Base-by-base conservation (phyloP, 2,888 invertebrate genomes). In the Tiliacea citrago region DNA sequence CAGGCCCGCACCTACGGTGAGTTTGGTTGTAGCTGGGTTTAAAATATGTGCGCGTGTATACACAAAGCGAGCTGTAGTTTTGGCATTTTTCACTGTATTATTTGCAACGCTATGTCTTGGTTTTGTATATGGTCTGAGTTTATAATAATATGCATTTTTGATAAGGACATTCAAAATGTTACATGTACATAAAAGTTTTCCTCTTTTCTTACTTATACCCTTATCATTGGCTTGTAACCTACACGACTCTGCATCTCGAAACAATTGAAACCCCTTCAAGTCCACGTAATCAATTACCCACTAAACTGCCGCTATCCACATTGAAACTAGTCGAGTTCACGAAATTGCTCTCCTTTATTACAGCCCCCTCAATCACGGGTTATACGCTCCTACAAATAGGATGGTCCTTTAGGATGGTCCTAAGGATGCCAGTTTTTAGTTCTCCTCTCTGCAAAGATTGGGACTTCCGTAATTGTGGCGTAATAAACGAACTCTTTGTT, bases 301-400 rank as follows among this genome's bases (percentile, higher is more conserved):
- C 77, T 86, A 73, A 86, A 83, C 72, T 73, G 57, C 45, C 60
- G 39, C 77, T 63, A 53, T 39, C 71, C 77, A 60, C 75, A 70
- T 62, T 70, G 71, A 72, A 79, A 77, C 74, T 63, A 81, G 77
- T 86, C 73, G 63, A 71, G 51, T 73, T 53, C 51, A 62, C 39
- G 70, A 77, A 69, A 86, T 86, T 75, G 73, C 57, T 81, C 57
- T 60, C 60, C 77, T 82, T 86, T 86, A 84, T 84, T 70, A 75
- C 75, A 47, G n/a, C 53, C 65, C 65, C 63, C 79, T 75, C 86
- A 86, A 85, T 85, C 84, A 84, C 66, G 58, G 73, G 35, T 63
- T 82, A 79, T 69, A 63, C 24, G 60, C 66, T 77, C 51, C 60
- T 79, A 76, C 76, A 70, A 80, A 78, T 77, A 70, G 49, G 42